A percentile compares a stretch with the other conserved stretches of the same genome.
These are phyloP conservation scores for Porites rus DNA, from an alignment of 92 coral and sea anemone species.

Conservation along the genomic window DNA sequence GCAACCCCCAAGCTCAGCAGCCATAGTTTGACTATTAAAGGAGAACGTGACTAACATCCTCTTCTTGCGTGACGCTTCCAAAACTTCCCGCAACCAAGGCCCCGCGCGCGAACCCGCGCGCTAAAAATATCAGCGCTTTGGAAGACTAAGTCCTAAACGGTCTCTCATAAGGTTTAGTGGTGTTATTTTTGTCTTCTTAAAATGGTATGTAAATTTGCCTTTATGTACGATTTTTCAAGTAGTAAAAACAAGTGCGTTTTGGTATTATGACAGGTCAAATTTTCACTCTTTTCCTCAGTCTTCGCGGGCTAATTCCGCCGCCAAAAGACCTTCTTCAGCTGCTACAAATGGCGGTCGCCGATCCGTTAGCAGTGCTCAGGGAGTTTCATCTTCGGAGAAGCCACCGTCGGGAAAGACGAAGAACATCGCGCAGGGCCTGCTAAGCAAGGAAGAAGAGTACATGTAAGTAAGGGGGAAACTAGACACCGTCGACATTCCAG, in stretches of 20 bases:
- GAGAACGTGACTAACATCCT: too few species aligned
- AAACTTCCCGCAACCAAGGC: too few species aligned
- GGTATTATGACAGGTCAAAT: not conserved
- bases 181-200: too few species aligned
- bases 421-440: conserved; percentile 84
- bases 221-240: not conserved
- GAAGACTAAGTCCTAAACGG: not conserved
- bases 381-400: conserved; percentile 53
- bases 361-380: conserved; percentile 50
- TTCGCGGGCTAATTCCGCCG: conserved; percentile 55
- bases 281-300: conserved; percentile 33
- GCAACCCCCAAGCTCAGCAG: not conserved
- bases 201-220: not conserved
- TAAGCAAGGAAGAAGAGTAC: conserved; percentile 96
- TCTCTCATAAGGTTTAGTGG: not conserved
- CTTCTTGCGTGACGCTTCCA: too few species aligned
- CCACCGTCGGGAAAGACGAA: conserved; percentile 85
- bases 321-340: conserved; percentile 47
- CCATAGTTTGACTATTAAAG: too few species aligned
- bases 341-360: conserved; percentile 57
- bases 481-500: too few species aligned
- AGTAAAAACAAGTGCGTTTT: not conserved
- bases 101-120: too few species aligned
- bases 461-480: conserved; percentile 63
- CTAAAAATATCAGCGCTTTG: too few species aligned